Conservation (phyloP, 1,140 invertebrate genomes). For the Mactra quadrangularis region DNA sequence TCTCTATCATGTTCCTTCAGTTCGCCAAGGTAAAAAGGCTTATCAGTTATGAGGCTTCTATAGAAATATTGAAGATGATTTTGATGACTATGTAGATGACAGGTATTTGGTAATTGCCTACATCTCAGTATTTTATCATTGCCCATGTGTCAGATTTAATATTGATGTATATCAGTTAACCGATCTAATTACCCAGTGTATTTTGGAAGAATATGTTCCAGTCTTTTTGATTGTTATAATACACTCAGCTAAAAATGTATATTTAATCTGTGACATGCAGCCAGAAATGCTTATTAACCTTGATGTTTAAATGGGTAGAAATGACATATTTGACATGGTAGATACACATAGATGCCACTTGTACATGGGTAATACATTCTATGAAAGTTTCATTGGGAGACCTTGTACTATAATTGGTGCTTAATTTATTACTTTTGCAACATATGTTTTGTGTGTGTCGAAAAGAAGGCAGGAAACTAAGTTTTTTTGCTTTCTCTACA, state of each 20-base stretch:
- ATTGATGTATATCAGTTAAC: constrained; percentile 42
- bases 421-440: constrained; percentile 60
- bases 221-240: constrained; percentile 24
- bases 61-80: constrained; percentile 45
- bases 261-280: background rate
- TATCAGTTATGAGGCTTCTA: constrained; percentile 60
- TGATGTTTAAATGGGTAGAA: background rate
- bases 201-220: background rate
- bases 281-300: constrained; percentile 11
- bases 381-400: no score
- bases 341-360: background rate
- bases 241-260: constrained; percentile 23
- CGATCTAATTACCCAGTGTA: constrained; percentile 38
- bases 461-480: constrained; percentile 50
- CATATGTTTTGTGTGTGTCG: constrained; percentile 57
- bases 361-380: no score
- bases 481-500: constrained; percentile 57
- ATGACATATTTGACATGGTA: background rate
- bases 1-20: no score
- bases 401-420: constrained; percentile 28
- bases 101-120: constrained; percentile 57
- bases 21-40: no score
- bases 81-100: constrained; percentile 42
- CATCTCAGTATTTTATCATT: constrained; percentile 45
- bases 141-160: constrained; percentile 44